Percentiles rank a stretch among this genome's conserved stretches.
phyloP scores from a whole-genome alignment of 53 echinoderm and acorn worm genomes.

The Luidia sarsii region DNA sequence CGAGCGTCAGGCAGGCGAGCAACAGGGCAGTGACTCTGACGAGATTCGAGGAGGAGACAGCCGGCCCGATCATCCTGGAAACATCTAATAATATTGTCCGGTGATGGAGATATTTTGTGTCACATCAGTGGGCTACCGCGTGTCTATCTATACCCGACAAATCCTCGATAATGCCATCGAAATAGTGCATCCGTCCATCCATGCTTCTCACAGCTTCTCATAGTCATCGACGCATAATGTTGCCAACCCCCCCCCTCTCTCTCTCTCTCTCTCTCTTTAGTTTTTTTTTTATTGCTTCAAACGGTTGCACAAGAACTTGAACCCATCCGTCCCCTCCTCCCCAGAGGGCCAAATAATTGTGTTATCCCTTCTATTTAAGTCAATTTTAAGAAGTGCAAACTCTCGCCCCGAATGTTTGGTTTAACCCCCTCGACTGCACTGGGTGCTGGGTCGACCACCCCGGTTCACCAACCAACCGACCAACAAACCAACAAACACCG shows the following conservation, averaged over 20 bases:
- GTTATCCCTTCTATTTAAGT: slow-evolving; percentile 50
- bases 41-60: too few species aligned
- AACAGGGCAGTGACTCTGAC: neutral
- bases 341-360: slow-evolving; percentile 43
- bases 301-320: too few species aligned
- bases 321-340: neutral
- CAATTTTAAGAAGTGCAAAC: slow-evolving; percentile 48
- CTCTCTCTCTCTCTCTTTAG: neutral
- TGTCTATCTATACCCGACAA: neutral
- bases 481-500: neutral
- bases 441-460: neutral
- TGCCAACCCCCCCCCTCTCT: neutral
- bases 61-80: too few species aligned
- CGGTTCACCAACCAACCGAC: neutral
- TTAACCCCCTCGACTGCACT: too few species aligned
- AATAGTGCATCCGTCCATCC: too few species aligned
- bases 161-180: too few species aligned
- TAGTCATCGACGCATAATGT: neutral
- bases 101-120: too few species aligned
- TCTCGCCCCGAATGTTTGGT: slow-evolving; percentile 24
- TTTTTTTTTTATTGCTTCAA: too few species aligned
- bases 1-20: neutral
- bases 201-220: too few species aligned
- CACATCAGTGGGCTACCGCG: too few species aligned
- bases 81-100: too few species aligned